These are phyloP conservation scores for Liodrosophila aerea DNA, from an alignment of 2,888 invertebrate genomes.

Conservation along the genomic window DNA sequence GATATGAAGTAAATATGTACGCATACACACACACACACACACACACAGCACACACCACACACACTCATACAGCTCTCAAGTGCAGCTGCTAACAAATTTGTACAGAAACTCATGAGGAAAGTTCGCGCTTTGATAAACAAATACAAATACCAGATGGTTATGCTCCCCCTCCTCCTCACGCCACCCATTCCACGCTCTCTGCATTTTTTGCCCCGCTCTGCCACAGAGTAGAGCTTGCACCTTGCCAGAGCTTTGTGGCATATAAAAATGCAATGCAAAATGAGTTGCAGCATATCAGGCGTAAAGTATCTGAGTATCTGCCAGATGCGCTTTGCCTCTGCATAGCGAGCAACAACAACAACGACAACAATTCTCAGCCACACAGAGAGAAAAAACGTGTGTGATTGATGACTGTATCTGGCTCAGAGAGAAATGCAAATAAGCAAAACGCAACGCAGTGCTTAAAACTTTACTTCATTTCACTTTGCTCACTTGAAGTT, in stretches of 20 bases:
- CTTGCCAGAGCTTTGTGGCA: conserved; percentile 17
- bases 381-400: too few species aligned
- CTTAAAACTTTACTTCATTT: too few species aligned
- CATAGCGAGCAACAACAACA: conserved; percentile 12
- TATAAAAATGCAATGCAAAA: conserved; percentile 47
- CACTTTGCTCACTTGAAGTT: too few species aligned
- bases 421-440: too few species aligned
- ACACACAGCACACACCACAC: conserved; percentile 6
- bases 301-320: conserved; percentile 47
- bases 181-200: conserved; percentile 1
- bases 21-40: conserved; percentile 9
- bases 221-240: conserved; percentile 1
- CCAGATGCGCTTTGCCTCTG: conserved; percentile 1
- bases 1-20: conserved; percentile 43
- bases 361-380: too few species aligned
- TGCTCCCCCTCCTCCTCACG: conserved; percentile 2
- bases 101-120: conserved; percentile 36
- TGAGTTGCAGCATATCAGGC: conserved; percentile 49
- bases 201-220: neutral
- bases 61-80: conserved; percentile 37
- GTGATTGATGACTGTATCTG: too few species aligned
- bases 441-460: too few species aligned
- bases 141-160: conserved; percentile 55
- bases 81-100: conserved; percentile 62
- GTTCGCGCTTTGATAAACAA: conserved; percentile 72